Conservation (phyloP, 1,140 invertebrate species). For the Gryllus bimaculatus region DNA sequence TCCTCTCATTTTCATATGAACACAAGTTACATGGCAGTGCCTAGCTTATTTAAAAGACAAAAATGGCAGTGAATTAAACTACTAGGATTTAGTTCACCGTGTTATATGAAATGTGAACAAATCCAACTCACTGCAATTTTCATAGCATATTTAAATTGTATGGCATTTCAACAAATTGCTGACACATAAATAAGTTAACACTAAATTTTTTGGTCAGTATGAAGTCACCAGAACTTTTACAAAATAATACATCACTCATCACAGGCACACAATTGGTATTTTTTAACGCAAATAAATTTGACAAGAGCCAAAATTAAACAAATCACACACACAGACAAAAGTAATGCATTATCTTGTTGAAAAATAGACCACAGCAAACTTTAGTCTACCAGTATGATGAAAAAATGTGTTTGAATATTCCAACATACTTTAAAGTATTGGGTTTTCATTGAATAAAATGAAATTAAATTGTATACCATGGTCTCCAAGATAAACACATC, state of each 20-base stretch:
- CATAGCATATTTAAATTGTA: slow-evolving; percentile 7
- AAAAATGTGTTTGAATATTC: background rate
- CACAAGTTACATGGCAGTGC: slow-evolving; percentile 14
- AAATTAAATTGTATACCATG: background rate
- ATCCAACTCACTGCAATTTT: background rate
- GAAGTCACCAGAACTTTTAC: background rate
- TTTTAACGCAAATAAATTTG: background rate
- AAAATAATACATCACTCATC: background rate
- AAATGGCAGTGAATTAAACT: slow-evolving; percentile 15
- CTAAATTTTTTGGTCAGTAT: background rate
- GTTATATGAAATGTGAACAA: background rate
- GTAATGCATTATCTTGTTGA: background rate
- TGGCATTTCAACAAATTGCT: background rate
- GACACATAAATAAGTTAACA: slow-evolving; percentile 4
- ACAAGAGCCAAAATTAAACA: background rate
- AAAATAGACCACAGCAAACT: background rate
- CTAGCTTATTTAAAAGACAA: slow-evolving; percentile 11
- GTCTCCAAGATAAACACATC: background rate
- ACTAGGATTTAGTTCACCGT: background rate
- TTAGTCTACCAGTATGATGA: background rate
- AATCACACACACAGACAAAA: background rate
- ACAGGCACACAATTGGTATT: background rate
- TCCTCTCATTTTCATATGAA: slow-evolving; percentile 1
- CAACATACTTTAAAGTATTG: background rate
- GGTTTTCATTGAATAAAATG: background rate